phyloP scores from a whole-genome alignment of 2,113 vertebrate genomes.

The Parus major region DNA sequence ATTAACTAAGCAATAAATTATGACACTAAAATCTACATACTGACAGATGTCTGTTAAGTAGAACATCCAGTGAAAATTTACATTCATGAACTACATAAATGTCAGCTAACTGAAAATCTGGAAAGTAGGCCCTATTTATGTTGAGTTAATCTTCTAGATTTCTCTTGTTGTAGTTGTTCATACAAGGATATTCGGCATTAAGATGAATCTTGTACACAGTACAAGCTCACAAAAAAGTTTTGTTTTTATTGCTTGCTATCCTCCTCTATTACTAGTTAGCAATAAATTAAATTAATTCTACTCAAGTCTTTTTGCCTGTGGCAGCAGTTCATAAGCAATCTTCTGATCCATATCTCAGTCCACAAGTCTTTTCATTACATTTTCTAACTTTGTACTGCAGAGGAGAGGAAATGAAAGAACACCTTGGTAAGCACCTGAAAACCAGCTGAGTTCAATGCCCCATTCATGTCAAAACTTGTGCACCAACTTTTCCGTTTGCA shows the following conservation, averaged over 20 bases:
- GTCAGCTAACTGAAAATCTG: neutral
- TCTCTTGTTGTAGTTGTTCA: neutral
- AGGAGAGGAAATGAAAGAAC: neutral
- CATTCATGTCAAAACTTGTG: neutral
- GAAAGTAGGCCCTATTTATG: neutral
- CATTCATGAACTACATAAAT: accelerated
- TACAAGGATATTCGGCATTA: neutral
- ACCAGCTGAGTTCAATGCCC: neutral
- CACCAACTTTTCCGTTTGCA: neutral
- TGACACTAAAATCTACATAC: neutral
- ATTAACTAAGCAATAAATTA: neutral
- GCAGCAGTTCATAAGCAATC: neutral
- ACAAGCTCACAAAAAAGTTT: neutral
- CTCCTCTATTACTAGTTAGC: neutral
- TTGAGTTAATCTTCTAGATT: neutral
- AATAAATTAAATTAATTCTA: neutral
- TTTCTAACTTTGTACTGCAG: neutral
- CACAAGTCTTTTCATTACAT: neutral
- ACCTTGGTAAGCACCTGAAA: neutral
- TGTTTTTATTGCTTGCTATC: neutral
- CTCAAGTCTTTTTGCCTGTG: neutral
- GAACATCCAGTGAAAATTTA: neutral
- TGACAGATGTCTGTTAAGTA: neutral
- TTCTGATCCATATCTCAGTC: neutral
- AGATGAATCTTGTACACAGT: neutral